These are phyloP conservation scores for Prunella strophiata DNA, from an alignment of 2,797 vertebrate species.

Conservation along the genomic window DNA sequence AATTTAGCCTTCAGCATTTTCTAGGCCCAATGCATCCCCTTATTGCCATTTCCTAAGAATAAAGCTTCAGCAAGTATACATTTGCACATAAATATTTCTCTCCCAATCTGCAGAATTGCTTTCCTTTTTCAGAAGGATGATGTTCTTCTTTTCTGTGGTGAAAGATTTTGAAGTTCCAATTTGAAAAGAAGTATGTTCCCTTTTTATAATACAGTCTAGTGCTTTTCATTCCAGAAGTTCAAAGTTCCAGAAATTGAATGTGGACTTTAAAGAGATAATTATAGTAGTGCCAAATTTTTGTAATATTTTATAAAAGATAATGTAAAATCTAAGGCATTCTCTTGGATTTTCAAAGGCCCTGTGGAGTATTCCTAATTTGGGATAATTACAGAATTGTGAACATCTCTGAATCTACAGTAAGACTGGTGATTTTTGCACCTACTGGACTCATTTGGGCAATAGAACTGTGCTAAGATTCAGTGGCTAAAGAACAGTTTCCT, in stretches of 20 bases:
- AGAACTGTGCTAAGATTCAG: background rate
- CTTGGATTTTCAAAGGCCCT: background rate
- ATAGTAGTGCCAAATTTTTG: background rate
- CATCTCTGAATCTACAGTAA: background rate
- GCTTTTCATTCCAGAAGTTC: background rate
- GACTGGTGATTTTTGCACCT: background rate
- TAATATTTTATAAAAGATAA: background rate
- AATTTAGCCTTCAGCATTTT: background rate
- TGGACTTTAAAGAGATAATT: background rate
- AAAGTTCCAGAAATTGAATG: background rate
- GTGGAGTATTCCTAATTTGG: background rate
- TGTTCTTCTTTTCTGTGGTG: background rate
- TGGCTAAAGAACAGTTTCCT: background rate
- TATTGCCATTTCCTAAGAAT: background rate
- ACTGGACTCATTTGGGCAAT: background rate
- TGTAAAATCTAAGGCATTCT: background rate
- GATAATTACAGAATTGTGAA: background rate
- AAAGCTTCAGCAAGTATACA: background rate
- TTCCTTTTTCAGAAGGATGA: background rate
- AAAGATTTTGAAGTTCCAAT: background rate
- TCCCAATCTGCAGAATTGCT: background rate
- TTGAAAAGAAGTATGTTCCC: background rate
- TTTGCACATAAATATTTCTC: background rate
- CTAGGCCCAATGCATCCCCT: background rate
- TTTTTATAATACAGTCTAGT: background rate